Evolutionary conservation across 2,888 invertebrate species (phyloP).

Genomic region (Mactromeris polynyma): DNA sequence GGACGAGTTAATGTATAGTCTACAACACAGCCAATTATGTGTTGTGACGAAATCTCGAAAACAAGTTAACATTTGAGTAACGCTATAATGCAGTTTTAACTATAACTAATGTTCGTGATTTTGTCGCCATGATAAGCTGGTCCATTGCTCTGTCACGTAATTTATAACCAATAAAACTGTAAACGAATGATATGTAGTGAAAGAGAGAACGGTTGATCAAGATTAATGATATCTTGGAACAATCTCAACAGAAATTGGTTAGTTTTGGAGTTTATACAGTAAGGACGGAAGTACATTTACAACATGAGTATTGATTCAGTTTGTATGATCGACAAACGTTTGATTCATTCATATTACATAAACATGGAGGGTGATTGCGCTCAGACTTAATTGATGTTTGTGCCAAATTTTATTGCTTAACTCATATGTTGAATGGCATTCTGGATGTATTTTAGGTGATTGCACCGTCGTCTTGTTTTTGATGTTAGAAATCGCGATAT

Average conservation of each 20-base stretch:
- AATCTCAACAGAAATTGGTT: background rate
- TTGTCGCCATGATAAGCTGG: constrained; percentile 8
- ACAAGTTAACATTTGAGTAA: background rate
- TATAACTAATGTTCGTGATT: background rate
- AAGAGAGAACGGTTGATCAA: background rate
- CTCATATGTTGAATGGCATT: too few species aligned
- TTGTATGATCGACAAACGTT: background rate
- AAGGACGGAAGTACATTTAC: background rate
- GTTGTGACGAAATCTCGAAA: too few species aligned
- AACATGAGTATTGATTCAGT: background rate
- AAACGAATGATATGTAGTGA: background rate
- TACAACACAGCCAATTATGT: too few species aligned
- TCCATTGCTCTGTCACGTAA: background rate
- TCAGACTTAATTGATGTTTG: too few species aligned
- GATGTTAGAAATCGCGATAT: too few species aligned
- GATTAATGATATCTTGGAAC: background rate
- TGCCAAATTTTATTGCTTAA: too few species aligned
- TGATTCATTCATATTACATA: background rate
- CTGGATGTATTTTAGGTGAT: too few species aligned
- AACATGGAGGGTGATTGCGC: background rate
- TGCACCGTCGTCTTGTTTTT: too few species aligned
- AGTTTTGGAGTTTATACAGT: background rate
- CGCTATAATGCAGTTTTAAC: background rate
- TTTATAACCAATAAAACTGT: constrained; percentile 7
- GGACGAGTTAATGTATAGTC: too few species aligned